phyloP scores from a whole-genome alignment of 2,888 invertebrate species.

The Pristionchus fissidentatus region DNA sequence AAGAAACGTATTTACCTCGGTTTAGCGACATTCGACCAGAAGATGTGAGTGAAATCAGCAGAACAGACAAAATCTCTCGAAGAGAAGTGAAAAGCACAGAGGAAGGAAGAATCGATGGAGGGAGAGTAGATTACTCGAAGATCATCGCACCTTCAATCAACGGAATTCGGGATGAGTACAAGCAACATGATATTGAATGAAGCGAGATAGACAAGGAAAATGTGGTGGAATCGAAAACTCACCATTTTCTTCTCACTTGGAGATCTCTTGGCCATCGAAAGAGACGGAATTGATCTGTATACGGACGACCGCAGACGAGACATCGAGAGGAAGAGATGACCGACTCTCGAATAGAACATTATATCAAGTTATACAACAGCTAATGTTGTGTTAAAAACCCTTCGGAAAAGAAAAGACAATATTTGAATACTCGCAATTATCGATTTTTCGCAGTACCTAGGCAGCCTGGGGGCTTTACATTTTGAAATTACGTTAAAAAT shows the following conservation, averaged over 20 bases:
- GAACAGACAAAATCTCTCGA: constrained; percentile 26
- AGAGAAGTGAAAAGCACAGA: constrained; percentile 42
- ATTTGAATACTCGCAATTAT: no score
- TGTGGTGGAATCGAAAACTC: neutral
- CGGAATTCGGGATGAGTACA: neutral
- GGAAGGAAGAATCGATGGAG: neutral
- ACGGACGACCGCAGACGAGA: constrained; percentile 7
- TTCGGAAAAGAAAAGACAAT: no score
- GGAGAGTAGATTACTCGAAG: neutral
- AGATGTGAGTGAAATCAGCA: constrained; percentile 17
- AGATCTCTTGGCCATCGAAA: constrained; percentile 21
- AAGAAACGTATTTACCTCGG: neutral
- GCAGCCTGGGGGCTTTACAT: no score
- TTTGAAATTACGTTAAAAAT: no score
- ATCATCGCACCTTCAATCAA: constrained; percentile 37
- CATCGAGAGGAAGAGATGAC: neutral
- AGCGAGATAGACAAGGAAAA: neutral
- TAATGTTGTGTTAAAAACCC: no score
- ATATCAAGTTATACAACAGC: no score
- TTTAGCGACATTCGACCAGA: constrained; percentile 11
- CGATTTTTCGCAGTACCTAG: no score
- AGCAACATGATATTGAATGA: neutral
- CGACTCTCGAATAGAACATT: no score
- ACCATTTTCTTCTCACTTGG: constrained; percentile 4
- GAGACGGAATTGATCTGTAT: constrained; percentile 15